phyloP scores from a whole-genome alignment of 2,797 vertebrate species.

The Chaetophractus vellerosus region DNA sequence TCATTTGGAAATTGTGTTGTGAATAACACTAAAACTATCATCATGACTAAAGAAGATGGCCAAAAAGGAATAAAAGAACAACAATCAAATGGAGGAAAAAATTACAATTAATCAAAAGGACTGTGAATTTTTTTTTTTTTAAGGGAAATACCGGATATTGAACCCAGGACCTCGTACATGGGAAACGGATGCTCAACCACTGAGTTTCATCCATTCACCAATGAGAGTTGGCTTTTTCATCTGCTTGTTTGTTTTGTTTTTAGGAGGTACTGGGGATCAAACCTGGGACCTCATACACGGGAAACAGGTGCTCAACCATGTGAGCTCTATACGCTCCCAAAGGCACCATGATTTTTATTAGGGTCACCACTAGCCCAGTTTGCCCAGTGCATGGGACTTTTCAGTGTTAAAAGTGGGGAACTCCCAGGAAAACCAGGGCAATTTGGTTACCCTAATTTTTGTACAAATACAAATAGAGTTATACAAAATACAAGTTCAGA shows the following conservation, averaged over 20 bases:
- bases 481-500: constrained; percentile 27
- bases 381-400: constrained; percentile 1
- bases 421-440: not conserved
- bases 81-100: constrained; percentile 15
- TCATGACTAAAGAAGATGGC: not conserved
- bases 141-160: no score
- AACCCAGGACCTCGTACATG: no score
- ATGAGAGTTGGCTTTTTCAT: no score
- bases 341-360: constrained; percentile 47
- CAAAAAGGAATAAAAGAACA: constrained; percentile 7
- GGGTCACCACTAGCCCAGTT: constrained; percentile 1
- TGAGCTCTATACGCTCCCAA: no score
- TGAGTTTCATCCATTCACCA: no score
- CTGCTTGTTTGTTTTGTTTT: no score
- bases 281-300: no score
- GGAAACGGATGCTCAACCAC: no score
- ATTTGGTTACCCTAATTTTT: not conserved
- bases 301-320: no score
- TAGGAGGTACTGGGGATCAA: no score
- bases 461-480: constrained; percentile 48
- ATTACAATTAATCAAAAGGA: constrained; percentile 38
- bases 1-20: constrained; percentile 28
- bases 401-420: not conserved
- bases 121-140: not conserved
- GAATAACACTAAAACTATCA: constrained; percentile 10